Conservation (phyloP, 1,140 invertebrate species). For the Euura lappo region DNA sequence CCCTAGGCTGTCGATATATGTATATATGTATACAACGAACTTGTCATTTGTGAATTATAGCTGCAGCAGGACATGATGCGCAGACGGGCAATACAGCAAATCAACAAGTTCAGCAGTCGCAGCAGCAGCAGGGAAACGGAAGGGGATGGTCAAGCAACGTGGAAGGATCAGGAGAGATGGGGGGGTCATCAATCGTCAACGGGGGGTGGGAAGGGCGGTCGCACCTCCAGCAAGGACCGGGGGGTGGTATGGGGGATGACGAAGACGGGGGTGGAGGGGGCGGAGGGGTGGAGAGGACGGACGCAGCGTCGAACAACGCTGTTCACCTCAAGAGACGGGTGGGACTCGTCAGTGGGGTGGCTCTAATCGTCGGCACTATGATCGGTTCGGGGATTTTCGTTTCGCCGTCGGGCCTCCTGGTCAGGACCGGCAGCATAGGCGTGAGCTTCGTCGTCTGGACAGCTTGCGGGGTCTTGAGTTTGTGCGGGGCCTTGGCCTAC, state of each 20-base stretch:
- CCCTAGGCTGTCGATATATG: too few relatives aligned
- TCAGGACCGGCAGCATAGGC: constrained; percentile 91
- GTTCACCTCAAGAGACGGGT: constrained; percentile 97
- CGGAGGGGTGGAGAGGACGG: constrained; percentile 81
- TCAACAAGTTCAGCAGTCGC: constrained; percentile 31
- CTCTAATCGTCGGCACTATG: constrained; percentile 96
- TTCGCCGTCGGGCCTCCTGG: constrained; percentile 92
- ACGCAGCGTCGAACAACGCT: constrained; percentile 91
- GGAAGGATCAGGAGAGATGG: constrained; percentile 26
- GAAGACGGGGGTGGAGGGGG: constrained; percentile 58
- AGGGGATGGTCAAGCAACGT: constrained; percentile 20
- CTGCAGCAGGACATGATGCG: constrained; percentile 50
- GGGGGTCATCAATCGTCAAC: constrained; percentile 30
- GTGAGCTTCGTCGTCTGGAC: constrained; percentile 95
- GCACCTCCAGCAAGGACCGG: constrained; percentile 33
- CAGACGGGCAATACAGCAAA: constrained; percentile 26
- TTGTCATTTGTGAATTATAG: neutral
- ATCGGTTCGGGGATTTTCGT: constrained; percentile 98
- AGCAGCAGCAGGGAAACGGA: constrained; percentile 27
- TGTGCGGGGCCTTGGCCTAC: constrained; percentile 90
- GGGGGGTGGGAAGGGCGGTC: constrained; percentile 37
- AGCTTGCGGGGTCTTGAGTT: constrained; percentile 87
- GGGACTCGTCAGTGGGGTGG: constrained; percentile 97
- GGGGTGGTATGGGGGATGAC: constrained; percentile 49
- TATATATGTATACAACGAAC: too few relatives aligned